Percentiles rank a stretch among this genome's conserved stretches.
Evolutionary conservation across 2,888 invertebrate species (phyloP).

Genomic region (Anodontia alba): DNA sequence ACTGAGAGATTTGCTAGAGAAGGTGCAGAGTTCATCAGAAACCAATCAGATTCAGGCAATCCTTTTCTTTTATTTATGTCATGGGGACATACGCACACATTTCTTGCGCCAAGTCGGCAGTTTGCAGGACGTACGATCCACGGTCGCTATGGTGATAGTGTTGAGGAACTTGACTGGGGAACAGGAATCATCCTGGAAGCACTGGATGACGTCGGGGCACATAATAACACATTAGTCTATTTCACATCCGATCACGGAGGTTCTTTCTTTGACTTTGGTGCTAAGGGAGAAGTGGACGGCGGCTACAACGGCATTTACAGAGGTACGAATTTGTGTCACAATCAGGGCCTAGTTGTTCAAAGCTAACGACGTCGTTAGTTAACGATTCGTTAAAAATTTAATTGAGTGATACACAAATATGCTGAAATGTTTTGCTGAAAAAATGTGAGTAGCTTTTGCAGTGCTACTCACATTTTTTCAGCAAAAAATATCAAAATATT

Average conservation of each 20-base stretch:
- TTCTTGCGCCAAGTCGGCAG: slow-evolving; percentile 87
- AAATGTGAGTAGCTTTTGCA: too few species aligned
- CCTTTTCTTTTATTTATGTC: slow-evolving; percentile 86
- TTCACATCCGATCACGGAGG: slow-evolving; percentile 86
- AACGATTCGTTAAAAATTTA: too few species aligned
- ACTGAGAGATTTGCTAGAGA: slow-evolving; percentile 75
- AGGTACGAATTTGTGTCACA: slow-evolving; percentile 53
- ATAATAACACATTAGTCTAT: slow-evolving; percentile 85
- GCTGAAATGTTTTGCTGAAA: too few species aligned
- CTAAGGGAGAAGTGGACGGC: slow-evolving; percentile 81
- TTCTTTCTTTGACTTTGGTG: slow-evolving; percentile 77
- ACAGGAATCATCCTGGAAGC: slow-evolving; percentile 85
- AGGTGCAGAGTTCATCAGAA: slow-evolving; percentile 73
- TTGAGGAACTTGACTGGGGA: slow-evolving; percentile 86
- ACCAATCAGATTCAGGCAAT: slow-evolving; percentile 57
- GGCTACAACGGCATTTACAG: slow-evolving; percentile 76
- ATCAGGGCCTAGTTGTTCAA: too few species aligned
- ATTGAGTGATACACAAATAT: too few species aligned
- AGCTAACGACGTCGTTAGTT: too few species aligned
- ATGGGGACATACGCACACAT: slow-evolving; percentile 89
- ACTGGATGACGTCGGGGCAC: slow-evolving; percentile 79
- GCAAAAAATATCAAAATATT: too few species aligned
- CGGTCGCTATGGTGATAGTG: slow-evolving; percentile 86
- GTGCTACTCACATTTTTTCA: too few species aligned
- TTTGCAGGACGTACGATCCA: slow-evolving; percentile 82